A percentile compares a stretch with the other conserved stretches of the same genome.
Evolutionary conservation across 2,113 vertebrate genomes (phyloP).

Genomic region (Canis aureus): DNA sequence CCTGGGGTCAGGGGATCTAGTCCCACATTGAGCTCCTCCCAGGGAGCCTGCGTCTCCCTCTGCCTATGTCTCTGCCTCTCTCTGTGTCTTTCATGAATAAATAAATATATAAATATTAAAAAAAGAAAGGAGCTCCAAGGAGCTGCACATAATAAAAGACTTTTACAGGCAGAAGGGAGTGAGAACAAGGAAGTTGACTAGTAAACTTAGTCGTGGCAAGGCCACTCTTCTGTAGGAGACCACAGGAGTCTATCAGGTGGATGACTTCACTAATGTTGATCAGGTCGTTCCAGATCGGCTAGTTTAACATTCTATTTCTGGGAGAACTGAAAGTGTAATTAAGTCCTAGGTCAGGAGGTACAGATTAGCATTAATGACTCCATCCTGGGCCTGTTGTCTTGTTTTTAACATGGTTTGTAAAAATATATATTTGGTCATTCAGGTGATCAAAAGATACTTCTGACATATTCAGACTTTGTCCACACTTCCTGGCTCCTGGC

Average conservation of each 20-base stretch:
- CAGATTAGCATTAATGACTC: background rate
- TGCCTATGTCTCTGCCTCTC: no score
- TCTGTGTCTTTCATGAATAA: no score
- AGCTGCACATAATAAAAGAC: background rate
- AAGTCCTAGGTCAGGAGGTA: background rate
- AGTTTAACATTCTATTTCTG: background rate
- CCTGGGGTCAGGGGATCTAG: no score
- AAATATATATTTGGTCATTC: background rate
- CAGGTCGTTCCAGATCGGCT: background rate
- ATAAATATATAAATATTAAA: no score
- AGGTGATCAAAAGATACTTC: background rate
- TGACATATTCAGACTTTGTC: background rate
- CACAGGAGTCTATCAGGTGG: background rate
- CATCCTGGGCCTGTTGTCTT: background rate
- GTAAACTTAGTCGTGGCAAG: background rate
- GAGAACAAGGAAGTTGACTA: background rate
- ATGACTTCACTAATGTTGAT: background rate
- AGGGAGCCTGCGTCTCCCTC: no score
- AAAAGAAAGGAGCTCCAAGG: background rate
- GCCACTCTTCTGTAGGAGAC: background rate
- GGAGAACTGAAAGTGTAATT: background rate
- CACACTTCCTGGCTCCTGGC: background rate
- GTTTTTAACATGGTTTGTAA: background rate
- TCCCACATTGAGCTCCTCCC: no score
- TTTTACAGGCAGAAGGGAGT: background rate